phyloP scores from a whole-genome alignment of 2,888 invertebrate genomes.

The Platynereis dumerilii region DNA sequence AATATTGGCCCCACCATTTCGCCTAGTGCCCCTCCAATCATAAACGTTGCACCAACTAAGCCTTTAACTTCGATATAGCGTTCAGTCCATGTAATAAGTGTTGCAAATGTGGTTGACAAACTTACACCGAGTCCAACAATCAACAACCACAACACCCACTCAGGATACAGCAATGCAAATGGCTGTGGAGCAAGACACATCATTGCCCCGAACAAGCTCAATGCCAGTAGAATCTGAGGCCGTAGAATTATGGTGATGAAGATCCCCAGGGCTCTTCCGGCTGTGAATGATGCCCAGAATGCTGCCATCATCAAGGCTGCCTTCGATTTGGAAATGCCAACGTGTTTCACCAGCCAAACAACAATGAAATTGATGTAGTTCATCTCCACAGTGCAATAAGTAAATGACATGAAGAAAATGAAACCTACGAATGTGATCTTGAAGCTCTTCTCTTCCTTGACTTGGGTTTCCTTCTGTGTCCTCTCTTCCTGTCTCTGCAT shows the following conservation, averaged over 20 bases:
- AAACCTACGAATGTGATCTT: not conserved
- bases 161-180: not conserved
- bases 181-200: not conserved
- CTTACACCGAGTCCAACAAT: not conserved
- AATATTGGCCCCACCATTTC: not conserved
- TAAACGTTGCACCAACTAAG: not conserved
- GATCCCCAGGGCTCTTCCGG: not conserved
- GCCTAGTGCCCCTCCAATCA: not conserved
- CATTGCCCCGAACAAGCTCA: not conserved
- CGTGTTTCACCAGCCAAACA: not conserved
- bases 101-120: not conserved
- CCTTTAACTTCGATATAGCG: not conserved
- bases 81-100: not conserved
- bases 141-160: not conserved
- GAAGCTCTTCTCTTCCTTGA: not conserved
- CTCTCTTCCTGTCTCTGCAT: not conserved
- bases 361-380: not conserved
- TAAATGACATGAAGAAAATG: not conserved
- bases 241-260: not conserved
- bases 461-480: not conserved
- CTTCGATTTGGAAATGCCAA: not conserved
- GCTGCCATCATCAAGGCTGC: not conserved
- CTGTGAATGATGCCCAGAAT: constrained; percentile 2
- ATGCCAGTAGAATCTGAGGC: not conserved
- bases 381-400: constrained; percentile 1